Base-by-base conservation (phyloP, 1,140 invertebrate genomes). In the Drosophila bocqueti region DNA sequence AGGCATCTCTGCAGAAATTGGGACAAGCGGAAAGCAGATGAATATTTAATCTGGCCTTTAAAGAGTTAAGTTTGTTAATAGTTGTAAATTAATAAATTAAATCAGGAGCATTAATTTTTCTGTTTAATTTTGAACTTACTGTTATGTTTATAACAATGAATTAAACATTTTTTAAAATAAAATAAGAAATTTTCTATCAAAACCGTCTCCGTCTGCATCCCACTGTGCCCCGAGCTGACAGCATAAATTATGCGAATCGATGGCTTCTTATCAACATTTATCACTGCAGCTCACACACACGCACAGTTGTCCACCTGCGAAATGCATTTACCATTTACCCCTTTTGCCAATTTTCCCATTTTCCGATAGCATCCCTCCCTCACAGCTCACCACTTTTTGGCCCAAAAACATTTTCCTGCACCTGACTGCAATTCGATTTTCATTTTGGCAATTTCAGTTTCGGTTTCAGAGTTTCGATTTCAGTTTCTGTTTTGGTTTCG, bases 181-280 rank as follows among this genome's bases (percentile, higher is more conserved):
- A 26, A 26, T 26, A 26, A 24, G 24, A 24, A 2, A 24, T 3
- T 24, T 24, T 24, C 0, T 3, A 24, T 24, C 24, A 52, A 18
- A 13, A 13, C 24, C 24, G 24, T 18, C 3, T 15, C 2, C 0
- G 11, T 4, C 0, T 34, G 4, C 6, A 7, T 13, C 34, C 24
- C 71, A 76, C 74, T 66, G 74, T 76, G 16, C 38, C 31, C 0
- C 24, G 2, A 16, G 49, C 21, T 59, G 54, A 59, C 59, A 58
- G 58, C 76, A 76, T 63, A 76, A 78, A 76, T 78, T 67, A 78
- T 78, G 76, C 43, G 73, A 76, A 76, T 76, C 73, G 64, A 69
- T 78, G 73, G 63, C 76, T 76, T 76, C 76, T 78, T 78, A 78
- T 76, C 73, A 69, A 76, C 76, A 78, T 78, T 77, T 77, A 63